Conservation (phyloP, 2,797 vertebrate genomes). For the Morelia viridis region DNA sequence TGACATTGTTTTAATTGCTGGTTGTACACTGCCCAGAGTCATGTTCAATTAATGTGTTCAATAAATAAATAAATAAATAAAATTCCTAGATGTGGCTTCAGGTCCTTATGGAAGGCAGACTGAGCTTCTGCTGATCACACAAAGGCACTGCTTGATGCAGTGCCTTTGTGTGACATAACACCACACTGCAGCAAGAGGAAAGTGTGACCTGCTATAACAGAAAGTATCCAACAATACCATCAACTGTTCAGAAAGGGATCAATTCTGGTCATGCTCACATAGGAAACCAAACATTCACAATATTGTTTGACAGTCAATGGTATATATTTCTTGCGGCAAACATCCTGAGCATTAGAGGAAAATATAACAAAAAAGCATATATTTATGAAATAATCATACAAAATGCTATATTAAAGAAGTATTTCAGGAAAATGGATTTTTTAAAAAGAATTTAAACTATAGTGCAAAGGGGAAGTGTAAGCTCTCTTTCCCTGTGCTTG, state of each 20-base stretch:
- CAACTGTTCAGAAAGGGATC: background rate
- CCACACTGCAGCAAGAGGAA: background rate
- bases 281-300: background rate
- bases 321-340: background rate
- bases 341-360: background rate
- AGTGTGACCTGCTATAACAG: background rate
- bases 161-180: background rate
- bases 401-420: background rate
- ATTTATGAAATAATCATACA: background rate
- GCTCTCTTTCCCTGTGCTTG: background rate
- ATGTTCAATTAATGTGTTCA: background rate
- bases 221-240: background rate
- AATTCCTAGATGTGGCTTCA: background rate
- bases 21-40: background rate
- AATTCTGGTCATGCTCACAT: background rate
- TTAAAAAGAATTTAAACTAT: background rate
- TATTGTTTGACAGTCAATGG: background rate
- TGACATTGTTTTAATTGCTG: background rate
- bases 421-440: background rate
- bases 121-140: background rate
- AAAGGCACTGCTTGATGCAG: background rate
- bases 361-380: background rate
- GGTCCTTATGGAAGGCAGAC: background rate
- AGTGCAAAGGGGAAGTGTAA: background rate
- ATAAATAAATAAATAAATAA: background rate